Base-by-base conservation (phyloP, 2,113 vertebrate species). In the Chloropsis hardwickii region DNA sequence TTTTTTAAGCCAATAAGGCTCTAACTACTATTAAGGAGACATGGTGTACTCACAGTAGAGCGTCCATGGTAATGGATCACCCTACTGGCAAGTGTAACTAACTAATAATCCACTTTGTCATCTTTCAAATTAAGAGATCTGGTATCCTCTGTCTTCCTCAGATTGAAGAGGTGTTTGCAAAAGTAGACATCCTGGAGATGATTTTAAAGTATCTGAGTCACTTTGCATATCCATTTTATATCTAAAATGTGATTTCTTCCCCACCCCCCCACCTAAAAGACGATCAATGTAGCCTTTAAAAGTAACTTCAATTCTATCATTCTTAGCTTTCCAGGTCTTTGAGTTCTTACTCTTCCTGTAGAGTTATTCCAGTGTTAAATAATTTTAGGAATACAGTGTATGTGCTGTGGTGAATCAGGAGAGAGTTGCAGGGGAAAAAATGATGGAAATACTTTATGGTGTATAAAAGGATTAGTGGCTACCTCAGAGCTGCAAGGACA, bases 1-100 rank as follows among this genome's bases (percentile, higher is more conserved):
- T 92, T 94, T 94, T 97, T 94, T 96, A 97, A 97, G 97, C 97
- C 96, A 98, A 95, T 98, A 97, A 97, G 96, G 65, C 82, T 93
- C 94, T 89, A 97, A 94, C 95, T 97, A 95, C 96, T 96, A 86
- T 97, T 97, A 97, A 95, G 95, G 92, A 54, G n/a, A 66, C 70
- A 70, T 95, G 33, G 86, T 88, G 93, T 97, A 96, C 96, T 97
- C 91, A 73, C 66, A 81, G 62, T 94, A 91, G 84, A 98, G 95
- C 2, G 51, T 92, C 57, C 61, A 44, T 64, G 74, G 78, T 92
- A 96, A 83, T 67, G 79, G 95, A 81, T 94, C 91, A 70, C 91
- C 66, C 35, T 53, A 58, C 61, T 97, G 76, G 92, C 93, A 92
- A 37, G 27, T 94, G 94, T 93, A 95, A 88, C 70, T 88, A 88